Evolutionary conservation across 2,113 vertebrate genomes (phyloP), one percentile per base, ranked within the genome.

Genomic region (Cromileptes altivelis): DNA sequence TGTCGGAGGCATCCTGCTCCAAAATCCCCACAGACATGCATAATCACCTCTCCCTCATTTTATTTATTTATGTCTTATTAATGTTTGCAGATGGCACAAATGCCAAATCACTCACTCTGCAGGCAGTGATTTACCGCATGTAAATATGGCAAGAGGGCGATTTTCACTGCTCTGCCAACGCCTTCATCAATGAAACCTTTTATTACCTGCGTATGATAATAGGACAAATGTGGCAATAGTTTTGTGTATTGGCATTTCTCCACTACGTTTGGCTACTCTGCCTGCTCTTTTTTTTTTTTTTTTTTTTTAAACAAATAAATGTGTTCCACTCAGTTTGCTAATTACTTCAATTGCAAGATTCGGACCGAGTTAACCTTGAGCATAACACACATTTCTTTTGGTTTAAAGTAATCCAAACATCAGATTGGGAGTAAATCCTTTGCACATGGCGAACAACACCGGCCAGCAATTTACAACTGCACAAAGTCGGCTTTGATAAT

Each of bases 41-140:
- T 87, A 93, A 90, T 91, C 89, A 91, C 86, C 87, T 93, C 88
- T 70, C 81, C 79, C 88, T 81, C 69, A n/a, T 85, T 86, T 73
- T 85, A 81, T 91, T 82, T 91, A 88, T 93, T 91, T 89, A 84
- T 82, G 71, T 87, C 81, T 87, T 90, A 85, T 89, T 86, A 90
- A 75, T 90, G 83, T 89, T 89, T 87, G 82, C 56, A 49, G 45
- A 88, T 80, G 81, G 67, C 80, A 87, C 80, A 69, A 74, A 89
- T 74, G 80, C 85, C 85, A 90, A 85, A 86, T 90, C 30, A 33
- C 27, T 90, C 72, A 81, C 71, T 84, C 77, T 55, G 75, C 84
- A 64, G 75, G 79, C 80, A 70, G 70, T 78, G 86, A 90, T 85
- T 92, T 89, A 91, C 56, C 25, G 42, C 71, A 81, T 81, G 85